These are phyloP conservation scores for Trinorchestia longiramus DNA, from an alignment of 1,140 invertebrate genomes.

Conservation along the genomic window DNA sequence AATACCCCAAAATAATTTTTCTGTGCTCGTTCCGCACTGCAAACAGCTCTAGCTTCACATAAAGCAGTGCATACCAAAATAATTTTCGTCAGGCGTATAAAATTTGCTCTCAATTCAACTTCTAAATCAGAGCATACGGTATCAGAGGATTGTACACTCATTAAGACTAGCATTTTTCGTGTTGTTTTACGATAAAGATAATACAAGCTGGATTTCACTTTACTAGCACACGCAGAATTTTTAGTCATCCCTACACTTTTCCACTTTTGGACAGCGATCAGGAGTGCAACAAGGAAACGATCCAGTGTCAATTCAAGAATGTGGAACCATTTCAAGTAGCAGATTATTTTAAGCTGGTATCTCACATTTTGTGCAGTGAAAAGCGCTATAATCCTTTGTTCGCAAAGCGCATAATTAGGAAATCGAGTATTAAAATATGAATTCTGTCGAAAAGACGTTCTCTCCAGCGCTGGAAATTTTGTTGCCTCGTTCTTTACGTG, in stretches of 20 bases:
- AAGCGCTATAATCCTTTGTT: neutral
- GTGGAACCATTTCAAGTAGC: neutral
- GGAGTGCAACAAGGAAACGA: neutral
- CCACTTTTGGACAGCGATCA: neutral
- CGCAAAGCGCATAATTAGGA: neutral
- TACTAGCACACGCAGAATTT: neutral
- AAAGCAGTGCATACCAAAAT: no score
- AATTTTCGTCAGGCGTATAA: no score
- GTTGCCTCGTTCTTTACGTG: neutral
- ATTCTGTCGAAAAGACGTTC: neutral
- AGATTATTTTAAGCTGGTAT: neutral
- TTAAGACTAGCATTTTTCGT: no score
- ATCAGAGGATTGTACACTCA: no score
- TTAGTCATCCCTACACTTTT: neutral
- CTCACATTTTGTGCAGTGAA: neutral
- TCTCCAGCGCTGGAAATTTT: neutral
- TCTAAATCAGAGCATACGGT: no score
- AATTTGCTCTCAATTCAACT: no score
- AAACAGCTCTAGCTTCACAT: no score
- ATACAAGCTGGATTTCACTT: neutral
- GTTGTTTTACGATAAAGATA: no score
- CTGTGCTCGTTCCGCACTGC: no score
- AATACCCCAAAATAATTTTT: no score
- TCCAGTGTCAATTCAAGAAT: neutral
- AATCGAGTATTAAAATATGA: neutral